Base-by-base conservation (phyloP, 2,113 vertebrate species). In the Lota lota region DNA sequence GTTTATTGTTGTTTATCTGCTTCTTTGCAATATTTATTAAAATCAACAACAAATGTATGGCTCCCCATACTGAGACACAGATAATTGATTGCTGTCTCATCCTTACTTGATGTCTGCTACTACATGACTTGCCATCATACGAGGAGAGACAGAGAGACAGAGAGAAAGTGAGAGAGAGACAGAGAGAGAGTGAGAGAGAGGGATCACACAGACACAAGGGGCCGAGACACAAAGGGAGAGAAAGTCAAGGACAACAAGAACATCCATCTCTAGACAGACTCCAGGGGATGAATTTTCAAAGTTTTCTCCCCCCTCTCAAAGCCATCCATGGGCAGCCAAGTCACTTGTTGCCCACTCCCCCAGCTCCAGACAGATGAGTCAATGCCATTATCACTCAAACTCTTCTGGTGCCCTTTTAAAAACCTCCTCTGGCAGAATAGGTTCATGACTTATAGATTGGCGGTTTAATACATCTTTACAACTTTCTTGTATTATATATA, bases 241-340 rank as follows among this genome's bases (percentile, higher is more conserved):
- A 57, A 20, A 74, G 66, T 68, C 79, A 86, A 86, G 86, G 86
- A 77, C 79, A 71, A 75, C 61, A 28, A 83, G 81, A 72, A 83
- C 83, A 82, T 22, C 8, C 2, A 7, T 17, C 22, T 56, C 77
- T 71, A 56, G 54, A 51, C 59, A 60, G 65, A 53, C 68, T 68
- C 33, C 66, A 68, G 50, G 20, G 22, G 17, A 50, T 19, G 22
- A 14, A 11, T 69, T 79, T 79, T 67, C 75, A 74, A 24, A 53
- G 21, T n/a, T 76, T 82, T 61, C 75, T 50, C 10, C 19, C 57
- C 40, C 40, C 40, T 14, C 40, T 14, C 40, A 19, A 21, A 20
- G 40, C 12, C 40, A 6, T 47, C 40, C 5, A 47, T 47, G 57
- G 57, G 68, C 36, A 76, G 40, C 19, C 17, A 16, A 50, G 8